Conservation (phyloP, 2,888 invertebrate species). For the Hydroisotoma schaefferi region DNA sequence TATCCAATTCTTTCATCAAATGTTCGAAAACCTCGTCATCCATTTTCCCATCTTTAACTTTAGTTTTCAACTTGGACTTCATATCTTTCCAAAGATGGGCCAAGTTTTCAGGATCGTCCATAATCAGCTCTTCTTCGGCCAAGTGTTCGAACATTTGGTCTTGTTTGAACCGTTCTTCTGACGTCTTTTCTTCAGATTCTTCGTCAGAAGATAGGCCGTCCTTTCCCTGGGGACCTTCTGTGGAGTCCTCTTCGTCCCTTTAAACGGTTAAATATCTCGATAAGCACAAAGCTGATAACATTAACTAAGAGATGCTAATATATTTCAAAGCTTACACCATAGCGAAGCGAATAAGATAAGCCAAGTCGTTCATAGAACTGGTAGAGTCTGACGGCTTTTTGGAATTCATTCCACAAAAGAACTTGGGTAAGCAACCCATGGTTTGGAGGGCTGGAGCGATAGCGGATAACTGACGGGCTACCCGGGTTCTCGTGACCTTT, state of each 20-base stretch:
- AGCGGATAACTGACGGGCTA: slow-evolving; percentile 27
- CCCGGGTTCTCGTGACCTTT: slow-evolving; percentile 11
- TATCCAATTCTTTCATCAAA: neutral
- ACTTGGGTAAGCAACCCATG: slow-evolving; percentile 39
- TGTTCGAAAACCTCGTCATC: slow-evolving; percentile 3
- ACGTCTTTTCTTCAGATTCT: neutral
- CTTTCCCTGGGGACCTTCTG: slow-evolving; percentile 19
- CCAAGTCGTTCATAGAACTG: slow-evolving; percentile 29
- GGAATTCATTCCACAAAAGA: slow-evolving; percentile 37
- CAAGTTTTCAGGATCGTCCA: slow-evolving; percentile 28
- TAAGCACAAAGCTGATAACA: no score
- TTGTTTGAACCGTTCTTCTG: slow-evolving; percentile 12
- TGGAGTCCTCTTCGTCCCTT: neutral
- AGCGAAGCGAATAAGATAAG: slow-evolving; percentile 35
- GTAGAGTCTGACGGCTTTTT: slow-evolving; percentile 21
- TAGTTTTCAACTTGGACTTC: slow-evolving; percentile 5
- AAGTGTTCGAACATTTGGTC: slow-evolving; percentile 23
- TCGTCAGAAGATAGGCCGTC: slow-evolving; percentile 13
- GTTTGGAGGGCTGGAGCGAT: slow-evolving; percentile 35
- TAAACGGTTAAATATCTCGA: slow-evolving; percentile 10
- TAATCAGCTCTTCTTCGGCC: slow-evolving; percentile 31
- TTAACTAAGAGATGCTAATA: neutral
- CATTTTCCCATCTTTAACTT: slow-evolving; percentile 3
- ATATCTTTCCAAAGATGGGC: slow-evolving; percentile 17
- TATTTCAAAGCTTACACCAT: slow-evolving; percentile 35